Base-by-base conservation (phyloP, 1,140 invertebrate species). In the Atta cephalotes region DNA sequence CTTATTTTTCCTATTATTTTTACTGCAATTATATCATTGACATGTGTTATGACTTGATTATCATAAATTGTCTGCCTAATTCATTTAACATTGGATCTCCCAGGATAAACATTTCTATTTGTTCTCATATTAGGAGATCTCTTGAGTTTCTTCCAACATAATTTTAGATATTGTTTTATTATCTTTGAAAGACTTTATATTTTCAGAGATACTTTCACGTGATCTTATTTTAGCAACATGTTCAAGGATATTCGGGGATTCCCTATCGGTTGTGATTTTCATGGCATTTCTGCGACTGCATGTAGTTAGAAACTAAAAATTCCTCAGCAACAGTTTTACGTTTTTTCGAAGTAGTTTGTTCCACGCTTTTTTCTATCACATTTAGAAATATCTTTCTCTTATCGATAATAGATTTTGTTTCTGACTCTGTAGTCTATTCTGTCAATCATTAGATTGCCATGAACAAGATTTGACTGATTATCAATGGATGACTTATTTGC, bases 301-400 rank as follows among this genome's bases (percentile, higher is more conserved):
- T 3, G 4, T 62, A 53, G 6, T 25, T 25, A 25, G 25, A 0
- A 51, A 16, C 0, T 3, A 18, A 0, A n/a, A 0, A 2, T 28
- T 77, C 10, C 39, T 79, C 66, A 2, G 21, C 25, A 5, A 45
- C 14, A 7, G 28, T 14, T 7, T 84, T 79, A 25, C 12, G 56
- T 31, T 68, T 87, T 14, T 85, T 90, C 31, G 2, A 14, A 16
- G 12, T n/a, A 10, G 7, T n/a, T 0, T 82, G 28, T 4, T 76
- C 39, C 60, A 16, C 3, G 7, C 1, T 14, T 5, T n/a, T 4
- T 45, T 87, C 68, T 10, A 5, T 31, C 10, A 31, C 6, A 0
- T 18, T 82, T 0, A 68, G 16, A 14, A 45, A 31, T 74, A 25
- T 58, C n/a, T 89, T 90, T 35, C 49, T n/a, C 12, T 16, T 12